Evolutionary conservation across 1,140 invertebrate species (phyloP).

Genomic region (Telenomus remus): DNA sequence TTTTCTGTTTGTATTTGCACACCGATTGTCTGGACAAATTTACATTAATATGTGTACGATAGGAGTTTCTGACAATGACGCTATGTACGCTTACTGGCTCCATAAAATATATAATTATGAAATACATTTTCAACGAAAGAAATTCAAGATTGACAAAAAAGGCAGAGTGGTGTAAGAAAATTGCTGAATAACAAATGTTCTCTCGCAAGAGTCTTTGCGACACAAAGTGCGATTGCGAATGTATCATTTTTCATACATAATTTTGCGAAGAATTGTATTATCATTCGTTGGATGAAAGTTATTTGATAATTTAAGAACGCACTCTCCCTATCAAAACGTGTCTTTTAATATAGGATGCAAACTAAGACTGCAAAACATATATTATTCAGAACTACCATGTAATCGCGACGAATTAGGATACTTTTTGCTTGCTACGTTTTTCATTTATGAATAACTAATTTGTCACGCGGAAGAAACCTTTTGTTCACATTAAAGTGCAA

Average conservation of each 20-base stretch:
- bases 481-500: too few species aligned
- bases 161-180: constrained; percentile 39
- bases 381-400: constrained; percentile 16
- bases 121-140: neutral
- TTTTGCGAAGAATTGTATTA: constrained; percentile 6
- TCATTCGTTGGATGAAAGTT: constrained; percentile 2
- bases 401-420: constrained; percentile 23
- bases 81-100: constrained; percentile 73
- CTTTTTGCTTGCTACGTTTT: constrained; percentile 12
- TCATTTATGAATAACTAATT: neutral
- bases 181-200: constrained; percentile 17
- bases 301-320: constrained; percentile 20
- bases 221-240: constrained; percentile 69
- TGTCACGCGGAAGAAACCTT: neutral
- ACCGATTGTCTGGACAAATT: constrained; percentile 11
- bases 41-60: constrained; percentile 31
- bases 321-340: constrained; percentile 20
- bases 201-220: constrained; percentile 43
- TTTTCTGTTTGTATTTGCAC: constrained; percentile 28
- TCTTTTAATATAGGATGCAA: constrained; percentile 7
- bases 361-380: constrained; percentile 36
- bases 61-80: constrained; percentile 66
- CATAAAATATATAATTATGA: constrained; percentile 7
- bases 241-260: constrained; percentile 19
- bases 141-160: constrained; percentile 5